These are phyloP conservation scores for Crypturellus tataupa DNA, from an alignment of 2,797 vertebrate species.

Conservation along the genomic window DNA sequence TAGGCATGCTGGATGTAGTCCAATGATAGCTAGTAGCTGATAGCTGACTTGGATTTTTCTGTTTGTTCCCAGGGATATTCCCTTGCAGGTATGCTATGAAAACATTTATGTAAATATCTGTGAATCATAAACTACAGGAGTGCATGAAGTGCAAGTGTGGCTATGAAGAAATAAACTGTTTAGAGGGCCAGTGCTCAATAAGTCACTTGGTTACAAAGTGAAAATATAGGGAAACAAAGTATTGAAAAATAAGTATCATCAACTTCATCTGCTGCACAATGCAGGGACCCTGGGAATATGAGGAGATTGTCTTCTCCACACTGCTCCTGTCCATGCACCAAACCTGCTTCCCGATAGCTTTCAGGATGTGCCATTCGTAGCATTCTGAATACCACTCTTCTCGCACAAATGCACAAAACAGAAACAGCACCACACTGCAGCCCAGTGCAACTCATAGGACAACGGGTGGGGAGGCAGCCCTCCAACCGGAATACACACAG, in stretches of 20 bases:
- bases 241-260: too few relatives aligned
- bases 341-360: neutral
- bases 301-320: too few relatives aligned
- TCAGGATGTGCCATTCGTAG: neutral
- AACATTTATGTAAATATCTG: neutral
- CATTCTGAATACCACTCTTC: neutral
- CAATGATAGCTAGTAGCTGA: neutral
- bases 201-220: too few relatives aligned
- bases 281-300: too few relatives aligned
- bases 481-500: neutral
- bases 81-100: neutral
- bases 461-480: neutral
- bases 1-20: neutral
- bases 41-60: neutral
- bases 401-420: neutral
- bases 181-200: neutral
- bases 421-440: neutral
- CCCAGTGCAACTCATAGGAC: neutral
- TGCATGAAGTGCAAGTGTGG: neutral
- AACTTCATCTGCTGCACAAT: too few relatives aligned
- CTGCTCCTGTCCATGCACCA: neutral
- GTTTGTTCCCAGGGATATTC: neutral
- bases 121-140: neutral
- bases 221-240: too few relatives aligned
- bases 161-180: neutral